phyloP scores from a whole-genome alignment of 2,797 vertebrate genomes.

The Galago senegalensis region DNA sequence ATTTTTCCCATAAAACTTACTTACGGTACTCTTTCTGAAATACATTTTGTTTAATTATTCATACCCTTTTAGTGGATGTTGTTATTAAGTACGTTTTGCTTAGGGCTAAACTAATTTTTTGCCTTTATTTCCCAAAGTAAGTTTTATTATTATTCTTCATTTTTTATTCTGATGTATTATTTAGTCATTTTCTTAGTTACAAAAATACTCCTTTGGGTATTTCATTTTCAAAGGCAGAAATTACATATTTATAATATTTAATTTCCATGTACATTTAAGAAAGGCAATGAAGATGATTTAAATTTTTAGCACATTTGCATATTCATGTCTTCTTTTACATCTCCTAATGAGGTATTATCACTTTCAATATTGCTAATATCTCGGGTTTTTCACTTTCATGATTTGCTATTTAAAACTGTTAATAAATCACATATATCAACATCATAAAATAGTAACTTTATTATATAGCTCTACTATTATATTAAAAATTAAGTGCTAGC shows the following conservation, averaged over 20 bases:
- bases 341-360: not conserved
- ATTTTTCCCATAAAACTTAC: not conserved
- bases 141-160: not conserved
- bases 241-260: not conserved
- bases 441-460: not conserved
- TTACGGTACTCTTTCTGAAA: not conserved
- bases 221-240: not conserved
- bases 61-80: not conserved
- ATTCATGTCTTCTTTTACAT: not conserved
- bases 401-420: not conserved
- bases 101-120: not conserved
- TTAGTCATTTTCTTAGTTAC: not conserved
- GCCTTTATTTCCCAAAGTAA: not conserved
- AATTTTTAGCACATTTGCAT: not conserved
- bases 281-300: not conserved
- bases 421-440: not conserved
- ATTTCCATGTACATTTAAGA: not conserved
- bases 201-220: not conserved
- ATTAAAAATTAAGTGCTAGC: not conserved
- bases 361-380: not conserved
- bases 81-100: not conserved
- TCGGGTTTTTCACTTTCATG: not conserved
- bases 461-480: not conserved
- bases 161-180: not conserved
- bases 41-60: not conserved